Evolutionary conservation across 1,140 invertebrate species (phyloP), one percentile per base, ranked within the genome.

Genomic region (Bombus balteatus): DNA sequence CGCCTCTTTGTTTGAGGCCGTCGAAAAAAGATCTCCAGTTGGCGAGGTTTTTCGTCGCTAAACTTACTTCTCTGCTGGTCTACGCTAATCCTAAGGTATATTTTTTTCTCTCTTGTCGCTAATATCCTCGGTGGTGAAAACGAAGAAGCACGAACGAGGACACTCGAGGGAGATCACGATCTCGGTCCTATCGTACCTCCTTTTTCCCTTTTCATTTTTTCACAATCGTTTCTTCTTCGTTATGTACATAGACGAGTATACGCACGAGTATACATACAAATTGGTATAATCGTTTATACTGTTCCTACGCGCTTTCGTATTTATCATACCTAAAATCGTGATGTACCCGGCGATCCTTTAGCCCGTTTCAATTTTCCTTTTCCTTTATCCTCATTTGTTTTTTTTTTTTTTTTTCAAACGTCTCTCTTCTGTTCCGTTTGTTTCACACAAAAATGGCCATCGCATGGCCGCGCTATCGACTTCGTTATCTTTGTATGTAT

Each of bases 221-320:
- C 25, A 34, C 28, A 2, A 22, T 43, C 37, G 71, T n/a, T 65
- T 32, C 59, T 41, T 41, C 25, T 73, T n/a, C 66, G 8, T 72
- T 72, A 82, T 68, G 47, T 70, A 47, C 86, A 89, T 66, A 77
- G 81, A 87, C 83, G 83, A 84, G 62, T 81, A 87, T 68, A 87
- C 80, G 53, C 70, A 75, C 66, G 78, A 80, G 57, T 82, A 87
- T 75, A 87, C 62, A 62, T 47, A 25, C 25, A 65, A 73, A 81
- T 41, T 9, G 22, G 15, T 75, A 80, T 59, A 71, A 28, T 57
- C 62, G 41, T 12, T 76, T 70, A 78, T 18, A 83, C 62, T 18
- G 5, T 4, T 70, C 37, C 43, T 43, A 83, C 72, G 81, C 83
- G 88, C 84, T 81, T 47, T 88, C 62, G 62, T 88, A 57, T 15